These are phyloP conservation scores for Acronicta aceris DNA, from an alignment of 2,888 invertebrate genomes.

Conservation along the genomic window DNA sequence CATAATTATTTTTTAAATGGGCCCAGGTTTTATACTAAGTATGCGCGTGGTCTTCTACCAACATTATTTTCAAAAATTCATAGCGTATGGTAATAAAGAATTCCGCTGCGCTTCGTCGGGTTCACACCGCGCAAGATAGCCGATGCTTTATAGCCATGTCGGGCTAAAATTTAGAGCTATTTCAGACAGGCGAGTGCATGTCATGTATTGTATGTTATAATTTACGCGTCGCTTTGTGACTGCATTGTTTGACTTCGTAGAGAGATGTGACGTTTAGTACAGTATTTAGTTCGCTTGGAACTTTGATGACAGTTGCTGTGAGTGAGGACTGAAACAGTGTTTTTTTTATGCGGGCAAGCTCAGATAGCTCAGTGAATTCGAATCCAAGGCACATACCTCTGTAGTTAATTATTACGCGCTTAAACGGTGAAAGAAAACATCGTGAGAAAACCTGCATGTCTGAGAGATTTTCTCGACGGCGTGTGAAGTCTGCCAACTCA, in stretches of 20 bases:
- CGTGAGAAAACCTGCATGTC: too few relatives aligned
- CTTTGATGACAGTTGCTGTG: not conserved
- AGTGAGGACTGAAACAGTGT: too few relatives aligned
- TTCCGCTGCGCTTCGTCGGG: slow-evolving; percentile 34
- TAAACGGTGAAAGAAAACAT: too few relatives aligned
- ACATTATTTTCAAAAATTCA: slow-evolving; percentile 49
- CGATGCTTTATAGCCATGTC: slow-evolving; percentile 45
- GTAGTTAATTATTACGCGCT: too few relatives aligned
- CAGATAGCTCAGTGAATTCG: too few relatives aligned
- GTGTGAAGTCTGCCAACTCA: too few relatives aligned
- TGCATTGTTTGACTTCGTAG: slow-evolving; percentile 8
- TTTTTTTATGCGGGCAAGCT: too few relatives aligned
- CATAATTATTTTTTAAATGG: too few relatives aligned
- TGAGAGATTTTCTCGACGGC: too few relatives aligned
- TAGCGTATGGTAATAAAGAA: slow-evolving; percentile 46
- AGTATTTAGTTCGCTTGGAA: not conserved
- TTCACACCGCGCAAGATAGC: slow-evolving; percentile 49
- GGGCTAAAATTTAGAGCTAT: slow-evolving; percentile 41
- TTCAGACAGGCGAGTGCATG: slow-evolving; percentile 42
- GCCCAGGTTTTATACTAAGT: too few relatives aligned
- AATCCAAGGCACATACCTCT: too few relatives aligned
- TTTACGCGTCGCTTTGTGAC: slow-evolving; percentile 46
- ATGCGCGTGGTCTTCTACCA: too few relatives aligned
- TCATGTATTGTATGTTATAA: slow-evolving; percentile 45
- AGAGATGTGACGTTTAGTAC: slow-evolving; percentile 10